Percentiles rank a stretch among this genome's conserved stretches.
Conservation (phyloP, 2,888 invertebrate genomes). For the Chirona hameri region DNA sequence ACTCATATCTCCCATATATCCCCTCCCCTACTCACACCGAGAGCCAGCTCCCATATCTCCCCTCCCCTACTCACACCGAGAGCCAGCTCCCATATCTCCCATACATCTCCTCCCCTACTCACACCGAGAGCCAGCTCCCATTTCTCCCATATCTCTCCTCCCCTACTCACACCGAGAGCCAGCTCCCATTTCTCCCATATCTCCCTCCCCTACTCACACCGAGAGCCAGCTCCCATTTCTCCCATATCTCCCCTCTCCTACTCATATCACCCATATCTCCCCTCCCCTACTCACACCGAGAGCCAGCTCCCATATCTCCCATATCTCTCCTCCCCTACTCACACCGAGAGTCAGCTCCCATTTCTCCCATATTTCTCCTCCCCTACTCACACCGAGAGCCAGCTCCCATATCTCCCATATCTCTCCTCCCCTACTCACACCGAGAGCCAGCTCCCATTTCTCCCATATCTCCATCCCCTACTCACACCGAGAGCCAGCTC, state of each 20-base stretch:
- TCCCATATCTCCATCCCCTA: too few relatives aligned
- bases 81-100: slow-evolving; percentile 92
- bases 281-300: not conserved
- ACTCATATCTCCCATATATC: too few relatives aligned
- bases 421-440: slow-evolving; percentile 49
- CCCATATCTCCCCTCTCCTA: not conserved
- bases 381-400: not conserved
- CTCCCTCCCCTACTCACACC: not conserved
- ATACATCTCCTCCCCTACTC: too few relatives aligned
- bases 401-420: too few relatives aligned
- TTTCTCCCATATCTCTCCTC: too few relatives aligned
- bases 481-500: not conserved
- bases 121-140: not conserved
- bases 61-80: slow-evolving; percentile 56
- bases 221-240: not conserved
- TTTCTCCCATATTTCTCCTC: too few relatives aligned
- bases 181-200: too few relatives aligned
- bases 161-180: slow-evolving; percentile 63
- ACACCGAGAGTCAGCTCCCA: slow-evolving; percentile 85
- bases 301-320: not conserved
- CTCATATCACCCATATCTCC: too few relatives aligned
- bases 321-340: slow-evolving; percentile 39
- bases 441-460: slow-evolving; percentile 90
- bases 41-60: not conserved
- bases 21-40: not conserved